Evolutionary conservation across 2,113 vertebrate genomes (phyloP).

Genomic region (Thunnus thynnus): DNA sequence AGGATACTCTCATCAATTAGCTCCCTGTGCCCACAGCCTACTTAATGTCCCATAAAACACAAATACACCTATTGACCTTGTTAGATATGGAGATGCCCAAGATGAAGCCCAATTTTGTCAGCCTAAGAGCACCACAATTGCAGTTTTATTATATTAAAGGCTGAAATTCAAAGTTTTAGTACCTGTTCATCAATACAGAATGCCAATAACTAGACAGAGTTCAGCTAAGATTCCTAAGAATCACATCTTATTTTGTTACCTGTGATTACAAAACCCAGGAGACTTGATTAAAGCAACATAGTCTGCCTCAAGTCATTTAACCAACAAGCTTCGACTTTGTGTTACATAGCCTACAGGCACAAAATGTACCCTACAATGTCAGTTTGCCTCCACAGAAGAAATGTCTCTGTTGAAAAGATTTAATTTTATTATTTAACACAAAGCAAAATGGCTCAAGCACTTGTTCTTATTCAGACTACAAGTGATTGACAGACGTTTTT

Average conservation of each 20-base stretch:
- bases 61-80: slow-evolving; percentile 42
- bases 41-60: slow-evolving; percentile 27
- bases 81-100: slow-evolving; percentile 17
- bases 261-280: slow-evolving; percentile 40
- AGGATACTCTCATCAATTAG: slow-evolving; percentile 44
- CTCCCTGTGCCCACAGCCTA: slow-evolving; percentile 16
- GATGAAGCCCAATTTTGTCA: slow-evolving; percentile 22
- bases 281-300: slow-evolving; percentile 56
- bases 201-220: slow-evolving; percentile 20
- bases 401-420: slow-evolving; percentile 7
- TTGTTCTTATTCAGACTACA: background rate
- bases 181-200: slow-evolving; percentile 22
- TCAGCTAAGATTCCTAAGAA: slow-evolving; percentile 24
- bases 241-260: slow-evolving; percentile 35
- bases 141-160: slow-evolving; percentile 25
- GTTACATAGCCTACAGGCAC: slow-evolving; percentile 41
- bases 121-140: slow-evolving; percentile 4
- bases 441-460: background rate
- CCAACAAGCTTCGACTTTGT: slow-evolving; percentile 37
- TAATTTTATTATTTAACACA: background rate
- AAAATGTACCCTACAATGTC: slow-evolving; percentile 40
- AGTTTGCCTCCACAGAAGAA: slow-evolving; percentile 6
- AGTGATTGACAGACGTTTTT: background rate
- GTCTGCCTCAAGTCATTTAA: slow-evolving; percentile 54
- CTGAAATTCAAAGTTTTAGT: slow-evolving; percentile 3